Base-by-base conservation (phyloP, 2,888 invertebrate genomes). In the Tetranychus truncatus region DNA sequence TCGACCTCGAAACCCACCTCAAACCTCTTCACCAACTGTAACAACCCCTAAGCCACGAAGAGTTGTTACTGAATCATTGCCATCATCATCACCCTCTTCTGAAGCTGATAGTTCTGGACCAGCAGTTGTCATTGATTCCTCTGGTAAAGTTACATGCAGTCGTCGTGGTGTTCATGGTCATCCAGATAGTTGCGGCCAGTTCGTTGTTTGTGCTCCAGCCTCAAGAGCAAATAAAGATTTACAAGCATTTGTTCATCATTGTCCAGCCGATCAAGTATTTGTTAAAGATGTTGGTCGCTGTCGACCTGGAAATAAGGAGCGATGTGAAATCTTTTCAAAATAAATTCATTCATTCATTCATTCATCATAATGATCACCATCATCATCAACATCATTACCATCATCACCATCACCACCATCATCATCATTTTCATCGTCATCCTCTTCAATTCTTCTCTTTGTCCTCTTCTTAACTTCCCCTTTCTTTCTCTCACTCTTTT, bases 141-240 rank as follows among this genome's bases (percentile, higher is more conserved):
- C 77, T 15, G 91, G 90, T 46, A 86, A 87, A 75, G 89, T 94
- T 79, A 89, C 90, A 79, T 94, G 94, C 81, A 84, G 91, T 76
- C 92, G 93, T 82, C 89, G 91, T 80, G 94, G 94, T 66, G 92
- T 91, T 82, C 94, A 92, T 84, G 90, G 92, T 0, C 93, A 94
- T 84, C 94, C 94, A 2, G 86, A 88, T 20, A 92, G 91, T 0
- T 94, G 94, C 83, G 90, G 89, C 83, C 92, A 92, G 83, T 94
- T 93, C 82, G 92, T 94, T 80, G 91, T 91, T 24, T 94, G 94
- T 83, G 91, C 92, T 9, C 80, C 80, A 9, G 75, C 77, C 45
- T 77, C 77, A 9, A 71, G 79, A 6, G 72, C 45, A 21, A 76
- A 74, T 9, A 74, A 77, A 71, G 76, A 74, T 7, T 67, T 80